Conservation (phyloP, 1,140 invertebrate species). For the Diorhabda sublineata region DNA sequence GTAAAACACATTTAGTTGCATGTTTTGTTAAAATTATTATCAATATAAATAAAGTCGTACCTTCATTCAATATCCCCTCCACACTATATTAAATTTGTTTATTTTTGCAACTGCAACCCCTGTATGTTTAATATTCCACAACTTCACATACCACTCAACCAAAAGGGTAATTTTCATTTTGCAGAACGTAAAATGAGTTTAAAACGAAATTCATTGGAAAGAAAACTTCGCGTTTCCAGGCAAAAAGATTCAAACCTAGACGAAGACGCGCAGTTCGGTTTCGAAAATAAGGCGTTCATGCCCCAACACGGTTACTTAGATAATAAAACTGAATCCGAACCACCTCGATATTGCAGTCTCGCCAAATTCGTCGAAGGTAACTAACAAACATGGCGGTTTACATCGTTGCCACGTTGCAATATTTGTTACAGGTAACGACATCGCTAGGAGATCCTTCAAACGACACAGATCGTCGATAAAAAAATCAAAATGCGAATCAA, state of each 20-base stretch:
- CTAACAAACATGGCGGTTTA: not conserved
- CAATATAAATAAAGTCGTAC: no score
- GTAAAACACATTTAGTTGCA: no score
- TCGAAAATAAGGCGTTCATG: slow-evolving; percentile 62
- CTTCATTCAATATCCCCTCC: no score
- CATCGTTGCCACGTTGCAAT: not conserved
- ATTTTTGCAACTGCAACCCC: no score
- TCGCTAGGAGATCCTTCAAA: slow-evolving; percentile 70
- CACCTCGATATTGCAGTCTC: slow-evolving; percentile 66
- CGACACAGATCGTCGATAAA: slow-evolving; percentile 30
- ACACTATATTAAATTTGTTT: no score
- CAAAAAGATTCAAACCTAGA: slow-evolving; percentile 51
- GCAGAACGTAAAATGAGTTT: slow-evolving; percentile 34
- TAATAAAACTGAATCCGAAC: slow-evolving; percentile 53
- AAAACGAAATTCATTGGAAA: slow-evolving; percentile 42
- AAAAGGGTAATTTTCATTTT: not conserved
- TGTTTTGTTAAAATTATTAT: no score
- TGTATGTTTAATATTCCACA: no score
- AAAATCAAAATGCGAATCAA: slow-evolving; percentile 42
- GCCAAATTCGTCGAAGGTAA: slow-evolving; percentile 73
- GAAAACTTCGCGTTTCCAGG: slow-evolving; percentile 49
- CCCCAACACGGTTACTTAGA: slow-evolving; percentile 50
- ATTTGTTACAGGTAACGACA: slow-evolving; percentile 52
- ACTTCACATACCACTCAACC: no score
- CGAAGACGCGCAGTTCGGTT: slow-evolving; percentile 57